Conservation (phyloP, 2,888 invertebrate genomes). For the Drosophila siamana region DNA sequence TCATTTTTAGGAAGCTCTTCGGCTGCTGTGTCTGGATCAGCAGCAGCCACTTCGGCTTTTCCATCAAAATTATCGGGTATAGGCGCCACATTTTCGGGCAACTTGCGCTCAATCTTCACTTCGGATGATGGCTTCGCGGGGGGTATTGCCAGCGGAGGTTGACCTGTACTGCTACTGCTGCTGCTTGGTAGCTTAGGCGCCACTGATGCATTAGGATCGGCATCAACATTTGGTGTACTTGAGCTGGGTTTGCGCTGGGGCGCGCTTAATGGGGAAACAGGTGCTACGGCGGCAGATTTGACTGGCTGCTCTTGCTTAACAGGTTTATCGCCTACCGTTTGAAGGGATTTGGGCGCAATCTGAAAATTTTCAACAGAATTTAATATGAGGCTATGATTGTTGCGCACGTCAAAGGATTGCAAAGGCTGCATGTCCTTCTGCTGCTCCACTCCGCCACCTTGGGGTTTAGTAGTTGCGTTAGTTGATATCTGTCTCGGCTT, state of each 20-base stretch:
- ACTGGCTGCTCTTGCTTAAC: slow-evolving; percentile 65
- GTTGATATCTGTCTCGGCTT: slow-evolving; percentile 56
- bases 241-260: slow-evolving; percentile 70
- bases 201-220: slow-evolving; percentile 48
- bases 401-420: slow-evolving; percentile 52
- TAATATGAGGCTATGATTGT: slow-evolving; percentile 83
- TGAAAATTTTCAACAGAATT: slow-evolving; percentile 86
- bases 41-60: slow-evolving; percentile 52
- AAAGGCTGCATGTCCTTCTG: slow-evolving; percentile 45
- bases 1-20: slow-evolving; percentile 74
- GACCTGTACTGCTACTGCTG: slow-evolving; percentile 69
- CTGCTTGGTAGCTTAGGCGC: slow-evolving; percentile 51
- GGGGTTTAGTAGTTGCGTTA: slow-evolving; percentile 69
- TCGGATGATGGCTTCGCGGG: slow-evolving; percentile 58
- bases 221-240: slow-evolving; percentile 38
- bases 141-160: slow-evolving; percentile 67
- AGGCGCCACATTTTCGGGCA: slow-evolving; percentile 84
- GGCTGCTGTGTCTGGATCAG: slow-evolving; percentile 70
- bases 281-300: slow-evolving; percentile 25
- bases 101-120: slow-evolving; percentile 70
- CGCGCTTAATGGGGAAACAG: slow-evolving; percentile 75
- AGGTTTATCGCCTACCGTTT: slow-evolving; percentile 57
- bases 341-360: slow-evolving; percentile 83
- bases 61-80: slow-evolving; percentile 84
- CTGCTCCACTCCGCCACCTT: slow-evolving; percentile 54